phyloP scores from a whole-genome alignment of 2,888 invertebrate genomes.

The Sarcophaga carnaria region DNA sequence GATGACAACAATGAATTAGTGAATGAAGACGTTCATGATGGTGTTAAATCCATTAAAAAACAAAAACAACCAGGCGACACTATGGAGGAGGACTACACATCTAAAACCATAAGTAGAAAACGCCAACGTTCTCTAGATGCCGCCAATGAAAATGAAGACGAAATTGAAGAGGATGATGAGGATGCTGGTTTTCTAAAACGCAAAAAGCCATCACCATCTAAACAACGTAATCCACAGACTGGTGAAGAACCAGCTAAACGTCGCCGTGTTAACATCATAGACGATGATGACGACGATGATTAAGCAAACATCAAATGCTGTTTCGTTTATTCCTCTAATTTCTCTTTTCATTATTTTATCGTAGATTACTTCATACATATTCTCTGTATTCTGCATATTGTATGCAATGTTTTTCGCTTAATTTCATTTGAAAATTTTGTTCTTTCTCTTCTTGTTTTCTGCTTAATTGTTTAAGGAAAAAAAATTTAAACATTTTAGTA shows the following conservation, averaged over 20 bases:
- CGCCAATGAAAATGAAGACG: slow-evolving; percentile 28
- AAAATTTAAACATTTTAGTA: slow-evolving; percentile 31
- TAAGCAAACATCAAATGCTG: slow-evolving; percentile 39
- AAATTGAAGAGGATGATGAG: slow-evolving; percentile 73
- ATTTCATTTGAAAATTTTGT: slow-evolving; percentile 7
- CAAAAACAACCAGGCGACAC: slow-evolving; percentile 46
- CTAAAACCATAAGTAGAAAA: slow-evolving; percentile 68
- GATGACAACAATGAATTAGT: slow-evolving; percentile 50
- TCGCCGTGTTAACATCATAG: slow-evolving; percentile 80
- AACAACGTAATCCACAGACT: slow-evolving; percentile 53
- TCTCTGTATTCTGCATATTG: slow-evolving; percentile 1
- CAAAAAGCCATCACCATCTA: slow-evolving; percentile 74
- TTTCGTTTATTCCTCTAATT: slow-evolving; percentile 1
- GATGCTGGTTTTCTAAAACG: slow-evolving; percentile 77
- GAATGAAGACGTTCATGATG: slow-evolving; percentile 7
- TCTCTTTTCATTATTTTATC: background rate
- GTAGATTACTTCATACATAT: background rate
- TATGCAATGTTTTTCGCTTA: slow-evolving; percentile 58
- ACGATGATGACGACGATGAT: slow-evolving; percentile 79
- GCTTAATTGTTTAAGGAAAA: slow-evolving; percentile 47
- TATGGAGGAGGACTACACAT: slow-evolving; percentile 27
- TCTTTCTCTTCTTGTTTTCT: background rate
- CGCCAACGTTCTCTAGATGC: slow-evolving; percentile 67
- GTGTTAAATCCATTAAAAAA: slow-evolving; percentile 48
- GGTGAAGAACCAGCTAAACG: slow-evolving; percentile 76